These are phyloP conservation scores for Gastrophryne carolinensis DNA, from an alignment of 2,797 vertebrate species.

Conservation along the genomic window DNA sequence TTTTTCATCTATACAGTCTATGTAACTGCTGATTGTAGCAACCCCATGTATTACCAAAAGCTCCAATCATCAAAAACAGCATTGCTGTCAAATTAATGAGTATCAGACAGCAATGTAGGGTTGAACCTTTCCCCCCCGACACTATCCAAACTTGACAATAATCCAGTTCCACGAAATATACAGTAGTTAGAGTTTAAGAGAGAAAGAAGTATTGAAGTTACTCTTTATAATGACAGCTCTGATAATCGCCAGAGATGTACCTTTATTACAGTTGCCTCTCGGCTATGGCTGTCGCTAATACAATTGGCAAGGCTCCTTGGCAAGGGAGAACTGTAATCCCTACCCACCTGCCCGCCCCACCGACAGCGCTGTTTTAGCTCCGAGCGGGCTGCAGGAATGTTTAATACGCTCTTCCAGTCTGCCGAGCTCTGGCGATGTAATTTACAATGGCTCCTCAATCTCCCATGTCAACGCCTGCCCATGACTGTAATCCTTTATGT, in stretches of 20 bases:
- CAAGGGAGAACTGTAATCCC: neutral
- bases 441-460: slow-evolving; percentile 36
- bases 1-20: too few relatives aligned
- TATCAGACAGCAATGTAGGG: too few relatives aligned
- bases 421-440: neutral
- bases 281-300: neutral
- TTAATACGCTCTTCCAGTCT: slow-evolving; percentile 26
- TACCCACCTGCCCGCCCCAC: neutral
- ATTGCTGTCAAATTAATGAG: too few relatives aligned
- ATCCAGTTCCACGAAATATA: too few relatives aligned
- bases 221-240: neutral
- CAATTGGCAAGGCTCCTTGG: neutral
- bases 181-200: too few relatives aligned
- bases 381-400: neutral
- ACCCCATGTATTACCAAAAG: too few relatives aligned
- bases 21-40: too few relatives aligned
- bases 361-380: neutral
- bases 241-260: too few relatives aligned
- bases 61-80: too few relatives aligned
- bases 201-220: too few relatives aligned
- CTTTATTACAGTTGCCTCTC: neutral
- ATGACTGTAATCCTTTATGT: slow-evolving; percentile 35
- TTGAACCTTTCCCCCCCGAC: too few relatives aligned
- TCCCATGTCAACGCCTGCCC: neutral
- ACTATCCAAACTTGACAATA: too few relatives aligned